Conservation (phyloP, 2,888 invertebrate species). For the Xanthia icteritia region DNA sequence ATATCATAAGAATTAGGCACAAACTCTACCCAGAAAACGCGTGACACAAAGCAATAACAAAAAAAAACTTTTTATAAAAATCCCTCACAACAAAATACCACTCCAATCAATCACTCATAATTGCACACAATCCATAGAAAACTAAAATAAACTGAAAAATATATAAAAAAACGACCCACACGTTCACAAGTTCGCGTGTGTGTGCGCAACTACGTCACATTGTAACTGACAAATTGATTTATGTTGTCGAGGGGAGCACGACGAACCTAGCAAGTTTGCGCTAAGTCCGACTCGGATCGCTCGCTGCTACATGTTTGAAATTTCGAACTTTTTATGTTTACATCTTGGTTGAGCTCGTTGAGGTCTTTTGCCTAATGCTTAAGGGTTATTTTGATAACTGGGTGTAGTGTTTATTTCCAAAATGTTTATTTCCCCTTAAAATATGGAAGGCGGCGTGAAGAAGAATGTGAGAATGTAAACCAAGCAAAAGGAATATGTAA, state of each 20-base stretch:
- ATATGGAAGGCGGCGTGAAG: background rate
- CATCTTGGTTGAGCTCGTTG: slow-evolving; percentile 9
- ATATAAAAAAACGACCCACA: slow-evolving; percentile 59
- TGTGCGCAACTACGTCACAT: slow-evolving; percentile 75
- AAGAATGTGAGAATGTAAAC: background rate
- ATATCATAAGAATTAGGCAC: background rate
- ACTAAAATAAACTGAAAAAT: slow-evolving; percentile 65
- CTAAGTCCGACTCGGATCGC: slow-evolving; percentile 73
- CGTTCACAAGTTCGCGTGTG: slow-evolving; percentile 68
- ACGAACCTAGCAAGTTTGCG: slow-evolving; percentile 75
- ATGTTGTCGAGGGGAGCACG: slow-evolving; percentile 78
- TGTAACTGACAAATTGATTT: slow-evolving; percentile 89
- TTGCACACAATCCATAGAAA: slow-evolving; percentile 66
- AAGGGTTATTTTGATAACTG: background rate
- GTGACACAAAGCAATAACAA: slow-evolving; percentile 37
- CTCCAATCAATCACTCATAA: slow-evolving; percentile 63
- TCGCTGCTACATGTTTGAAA: slow-evolving; percentile 68
- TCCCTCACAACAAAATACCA: slow-evolving; percentile 45
- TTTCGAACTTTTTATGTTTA: slow-evolving; percentile 55
- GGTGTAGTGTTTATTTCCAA: background rate
- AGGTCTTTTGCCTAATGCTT: background rate
- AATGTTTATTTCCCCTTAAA: no score
- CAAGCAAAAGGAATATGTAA: background rate
- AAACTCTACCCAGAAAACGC: slow-evolving; percentile 5
- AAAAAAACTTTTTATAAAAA: slow-evolving; percentile 32